Base-by-base conservation (phyloP, 2,113 vertebrate species). In the Abramis brama region DNA sequence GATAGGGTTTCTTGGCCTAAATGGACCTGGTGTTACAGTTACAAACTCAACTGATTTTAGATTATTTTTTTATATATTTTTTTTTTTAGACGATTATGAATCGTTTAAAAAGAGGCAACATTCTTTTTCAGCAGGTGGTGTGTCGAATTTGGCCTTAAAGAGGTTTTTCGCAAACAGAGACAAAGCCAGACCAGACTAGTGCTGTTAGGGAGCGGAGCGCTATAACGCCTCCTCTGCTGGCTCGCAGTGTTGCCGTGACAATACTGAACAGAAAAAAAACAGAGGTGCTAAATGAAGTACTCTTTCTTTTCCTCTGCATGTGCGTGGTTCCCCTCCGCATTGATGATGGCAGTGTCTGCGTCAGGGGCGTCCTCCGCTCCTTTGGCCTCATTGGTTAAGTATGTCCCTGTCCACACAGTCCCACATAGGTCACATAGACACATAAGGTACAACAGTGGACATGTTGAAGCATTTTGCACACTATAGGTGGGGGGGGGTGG, bases 271-370 rank as follows among this genome's bases (percentile, higher is more conserved):
- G 55, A 87, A 88, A 87, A 23, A 57, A 85, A 87, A 94, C 93
- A 93, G 92, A 92, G 94, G 90, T 91, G 95, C 95, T 98, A 99
- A 96, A 99, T 99, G 95, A 99, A 99, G 94, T 99, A 99, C 93
- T 99, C 98, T 91, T 99, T 99, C 96, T 99, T 99, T 93, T 99
- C 98, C 92, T 99, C 98, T 87, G 98, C 97, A 82, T 99, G 97
- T 94, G 97, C 96, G 93, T 99, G 97, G 94, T 97, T 98, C 92
- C 98, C 98, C 93, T 99, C 97, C 83, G 98, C 98, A 91, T 99
- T 99, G 96, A 99, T 99, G 95, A 99, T 99, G 92, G 98, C 98
- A 86, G 98, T 99, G 94, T 99, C 98, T 27, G 98, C 98, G 85
- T 99, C 98, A 5, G 98, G 98, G 87, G 98, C 97, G 87, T 99